Percentiles rank a stretch among this genome's conserved stretches.
phyloP scores from a whole-genome alignment of 2,797 vertebrate species.

The Pseudochaenichthys georgianus region DNA sequence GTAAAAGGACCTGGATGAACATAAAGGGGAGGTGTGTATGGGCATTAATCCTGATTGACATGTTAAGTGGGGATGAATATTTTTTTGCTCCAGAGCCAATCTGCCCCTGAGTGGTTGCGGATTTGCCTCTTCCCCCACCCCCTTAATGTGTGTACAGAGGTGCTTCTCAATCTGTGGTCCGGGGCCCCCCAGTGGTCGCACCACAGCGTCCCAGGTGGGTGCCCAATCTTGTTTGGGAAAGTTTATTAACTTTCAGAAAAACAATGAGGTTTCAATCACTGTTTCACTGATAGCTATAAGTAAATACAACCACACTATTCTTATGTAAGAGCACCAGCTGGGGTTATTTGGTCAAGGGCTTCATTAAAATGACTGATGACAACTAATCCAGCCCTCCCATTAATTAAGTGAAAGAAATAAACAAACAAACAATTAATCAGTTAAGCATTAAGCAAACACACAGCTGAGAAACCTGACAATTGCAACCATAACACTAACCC shows the following conservation, averaged over 20 bases:
- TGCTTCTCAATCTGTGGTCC: constrained; percentile 60
- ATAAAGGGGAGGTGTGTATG: constrained; percentile 84
- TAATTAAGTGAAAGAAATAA: constrained; percentile 45
- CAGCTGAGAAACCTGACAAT: constrained; percentile 3
- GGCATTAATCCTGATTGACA: constrained; percentile 97
- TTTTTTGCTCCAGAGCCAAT: constrained; percentile 85
- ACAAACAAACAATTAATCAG: constrained; percentile 28
- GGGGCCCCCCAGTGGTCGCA: constrained; percentile 52
- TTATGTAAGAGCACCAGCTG: constrained; percentile 16
- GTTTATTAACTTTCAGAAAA: constrained; percentile 27
- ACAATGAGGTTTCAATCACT: constrained; percentile 28
- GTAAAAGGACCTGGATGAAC: constrained; percentile 74
- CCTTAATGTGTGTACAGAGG: constrained; percentile 43
- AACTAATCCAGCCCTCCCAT: constrained; percentile 3
- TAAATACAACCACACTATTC: constrained; percentile 9
- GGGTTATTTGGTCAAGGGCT: constrained; percentile 4
- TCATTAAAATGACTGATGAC: background rate
- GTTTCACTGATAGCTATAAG: constrained; percentile 1
- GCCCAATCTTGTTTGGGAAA: constrained; percentile 13
- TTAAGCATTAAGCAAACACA: constrained; percentile 24
- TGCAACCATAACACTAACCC: constrained; percentile 10
- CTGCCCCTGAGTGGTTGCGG: constrained; percentile 85
- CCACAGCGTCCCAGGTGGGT: constrained; percentile 45
- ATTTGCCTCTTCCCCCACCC: constrained; percentile 73
- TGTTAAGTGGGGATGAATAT: constrained; percentile 89